Conservation (phyloP, 2,113 vertebrate species). For the Myiopsitta monachus region DNA sequence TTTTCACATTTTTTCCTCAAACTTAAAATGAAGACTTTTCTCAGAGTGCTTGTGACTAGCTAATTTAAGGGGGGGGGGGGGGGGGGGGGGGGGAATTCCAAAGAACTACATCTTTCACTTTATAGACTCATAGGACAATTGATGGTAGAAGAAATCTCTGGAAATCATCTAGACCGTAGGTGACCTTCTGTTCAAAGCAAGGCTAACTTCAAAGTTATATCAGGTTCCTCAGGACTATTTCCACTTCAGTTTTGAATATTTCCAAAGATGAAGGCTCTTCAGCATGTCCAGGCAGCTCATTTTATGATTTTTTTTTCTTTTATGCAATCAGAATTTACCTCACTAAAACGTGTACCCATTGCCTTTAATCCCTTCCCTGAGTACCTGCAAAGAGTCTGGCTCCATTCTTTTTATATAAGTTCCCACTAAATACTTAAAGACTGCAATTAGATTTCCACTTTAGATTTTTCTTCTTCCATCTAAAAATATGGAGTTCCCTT, state of each 20-base stretch:
- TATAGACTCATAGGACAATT: not conserved
- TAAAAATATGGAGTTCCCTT: not conserved
- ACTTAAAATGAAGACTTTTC: not conserved
- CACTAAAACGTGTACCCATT: not conserved
- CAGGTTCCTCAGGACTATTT: not conserved
- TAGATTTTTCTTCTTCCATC: not conserved
- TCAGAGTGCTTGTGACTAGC: not conserved
- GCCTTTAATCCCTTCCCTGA: not conserved
- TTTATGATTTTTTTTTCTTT: not conserved
- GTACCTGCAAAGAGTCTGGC: not conserved
- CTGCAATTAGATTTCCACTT: not conserved
- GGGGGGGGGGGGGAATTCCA: not conserved
- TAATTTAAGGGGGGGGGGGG: not conserved
- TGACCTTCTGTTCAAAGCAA: not conserved
- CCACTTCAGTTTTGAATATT: not conserved
- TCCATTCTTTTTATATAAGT: not conserved
- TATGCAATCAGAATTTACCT: not conserved
- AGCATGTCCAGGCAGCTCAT: not conserved
- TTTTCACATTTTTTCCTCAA: not conserved
- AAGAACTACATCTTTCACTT: not conserved
- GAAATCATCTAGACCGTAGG: not conserved
- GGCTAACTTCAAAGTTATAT: not conserved
- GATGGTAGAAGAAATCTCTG: not conserved
- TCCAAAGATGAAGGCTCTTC: not conserved
- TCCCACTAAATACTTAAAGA: not conserved